phyloP scores from a whole-genome alignment of 2,113 vertebrate genomes.

The Trogon surrucura region DNA sequence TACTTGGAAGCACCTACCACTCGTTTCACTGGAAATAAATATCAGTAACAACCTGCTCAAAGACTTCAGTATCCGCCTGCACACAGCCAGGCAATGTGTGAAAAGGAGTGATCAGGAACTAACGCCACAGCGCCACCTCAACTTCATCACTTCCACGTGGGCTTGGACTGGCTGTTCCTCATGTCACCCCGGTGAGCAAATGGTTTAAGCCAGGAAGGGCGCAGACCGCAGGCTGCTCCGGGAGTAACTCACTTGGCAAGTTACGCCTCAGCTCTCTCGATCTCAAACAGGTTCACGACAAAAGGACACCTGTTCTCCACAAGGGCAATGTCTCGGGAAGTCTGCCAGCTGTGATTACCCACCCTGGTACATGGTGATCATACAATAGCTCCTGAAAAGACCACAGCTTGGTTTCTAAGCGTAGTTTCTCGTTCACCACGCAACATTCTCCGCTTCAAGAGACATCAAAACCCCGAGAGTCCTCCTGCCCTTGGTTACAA shows the following conservation, averaged over 20 bases:
- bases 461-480: neutral
- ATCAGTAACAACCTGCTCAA: neutral
- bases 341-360: neutral
- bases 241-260: neutral
- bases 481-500: neutral
- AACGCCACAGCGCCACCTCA: neutral
- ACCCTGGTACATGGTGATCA: neutral
- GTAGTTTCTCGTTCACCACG: neutral
- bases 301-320: neutral
- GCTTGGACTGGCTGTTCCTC: accelerated
- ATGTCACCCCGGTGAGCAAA: neutral
- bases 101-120: neutral
- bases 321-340: neutral
- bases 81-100: neutral
- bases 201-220: neutral
- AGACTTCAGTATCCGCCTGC: neutral
- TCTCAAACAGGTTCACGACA: neutral
- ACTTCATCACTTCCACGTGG: neutral
- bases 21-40: neutral
- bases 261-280: neutral
- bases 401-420: neutral
- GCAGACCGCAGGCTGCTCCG: neutral
- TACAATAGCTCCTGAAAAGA: neutral
- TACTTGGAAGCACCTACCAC: neutral
- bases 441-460: neutral